phyloP scores from a whole-genome alignment of 2,113 vertebrate species.

The Neoarius graeffei region DNA sequence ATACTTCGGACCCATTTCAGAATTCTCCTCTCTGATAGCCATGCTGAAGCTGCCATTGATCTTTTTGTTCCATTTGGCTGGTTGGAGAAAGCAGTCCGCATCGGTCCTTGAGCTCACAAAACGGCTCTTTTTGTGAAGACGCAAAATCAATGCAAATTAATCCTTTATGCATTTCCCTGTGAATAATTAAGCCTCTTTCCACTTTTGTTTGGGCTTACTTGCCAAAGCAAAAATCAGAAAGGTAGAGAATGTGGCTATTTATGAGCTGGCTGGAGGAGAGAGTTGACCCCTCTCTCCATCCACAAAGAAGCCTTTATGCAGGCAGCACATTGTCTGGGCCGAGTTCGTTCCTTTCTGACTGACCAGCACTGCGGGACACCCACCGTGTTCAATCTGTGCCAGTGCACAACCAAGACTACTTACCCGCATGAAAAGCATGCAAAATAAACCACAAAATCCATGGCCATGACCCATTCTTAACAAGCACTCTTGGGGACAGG shows the following conservation, averaged over 20 bases:
- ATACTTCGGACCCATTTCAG: slow-evolving; percentile 64
- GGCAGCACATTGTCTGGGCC: slow-evolving; percentile 67
- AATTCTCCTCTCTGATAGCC: slow-evolving; percentile 65
- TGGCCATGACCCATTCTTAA: slow-evolving; percentile 53
- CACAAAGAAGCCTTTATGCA: slow-evolving; percentile 78
- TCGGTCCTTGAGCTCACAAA: slow-evolving; percentile 64
- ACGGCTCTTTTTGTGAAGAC: slow-evolving; percentile 67
- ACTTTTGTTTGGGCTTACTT: slow-evolving; percentile 71
- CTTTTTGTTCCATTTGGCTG: slow-evolving; percentile 68
- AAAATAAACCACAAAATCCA: slow-evolving; percentile 63
- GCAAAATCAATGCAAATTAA: slow-evolving; percentile 80
- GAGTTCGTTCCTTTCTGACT: slow-evolving; percentile 68
- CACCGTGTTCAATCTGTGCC: slow-evolving; percentile 66
- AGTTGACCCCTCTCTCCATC: slow-evolving; percentile 71
- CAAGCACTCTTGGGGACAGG: slow-evolving; percentile 43
- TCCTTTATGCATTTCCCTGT: slow-evolving; percentile 77
- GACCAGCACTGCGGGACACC: slow-evolving; percentile 76
- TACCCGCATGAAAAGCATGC: slow-evolving; percentile 60
- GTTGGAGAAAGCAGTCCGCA: slow-evolving; percentile 64
- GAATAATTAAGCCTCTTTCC: slow-evolving; percentile 73
- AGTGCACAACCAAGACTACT: slow-evolving; percentile 68
- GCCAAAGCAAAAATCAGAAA: slow-evolving; percentile 75
- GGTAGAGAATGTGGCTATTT: slow-evolving; percentile 74
- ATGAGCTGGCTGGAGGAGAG: slow-evolving; percentile 71
- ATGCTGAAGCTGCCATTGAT: slow-evolving; percentile 68